phyloP scores from a whole-genome alignment of 2,888 invertebrate genomes.

The Synanthedon myopaeformis region DNA sequence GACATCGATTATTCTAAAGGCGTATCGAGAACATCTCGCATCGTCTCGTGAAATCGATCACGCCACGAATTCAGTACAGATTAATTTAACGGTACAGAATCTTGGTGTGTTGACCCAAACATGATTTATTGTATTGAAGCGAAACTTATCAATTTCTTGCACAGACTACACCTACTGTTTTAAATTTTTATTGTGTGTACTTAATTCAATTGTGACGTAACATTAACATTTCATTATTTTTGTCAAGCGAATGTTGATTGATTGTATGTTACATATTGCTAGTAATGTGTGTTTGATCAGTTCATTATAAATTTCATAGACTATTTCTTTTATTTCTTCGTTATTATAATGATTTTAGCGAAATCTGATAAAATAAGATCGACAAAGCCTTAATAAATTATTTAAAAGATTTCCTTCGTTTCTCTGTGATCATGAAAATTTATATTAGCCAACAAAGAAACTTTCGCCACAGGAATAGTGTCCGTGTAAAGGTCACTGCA shows the following conservation, averaged over 20 bases:
- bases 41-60: slow-evolving; percentile 41
- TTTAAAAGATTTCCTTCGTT: too few relatives aligned
- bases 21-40: slow-evolving; percentile 25
- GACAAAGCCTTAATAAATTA: too few relatives aligned
- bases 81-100: neutral
- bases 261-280: slow-evolving; percentile 31
- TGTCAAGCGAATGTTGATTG: slow-evolving; percentile 34
- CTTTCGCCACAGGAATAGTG: neutral
- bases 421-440: neutral
- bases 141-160: too few relatives aligned
- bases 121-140: too few relatives aligned
- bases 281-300: neutral
- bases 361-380: too few relatives aligned
- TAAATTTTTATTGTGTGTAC: slow-evolving; percentile 1
- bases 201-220: slow-evolving; percentile 33
- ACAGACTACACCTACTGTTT: too few relatives aligned
- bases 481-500: neutral
- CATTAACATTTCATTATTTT: slow-evolving; percentile 24
- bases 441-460: neutral
- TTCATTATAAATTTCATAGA: too few relatives aligned
- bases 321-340: too few relatives aligned
- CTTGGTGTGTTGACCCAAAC: too few relatives aligned
- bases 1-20: slow-evolving; percentile 16
- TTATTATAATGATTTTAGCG: too few relatives aligned
- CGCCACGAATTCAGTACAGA: slow-evolving; percentile 8